These are phyloP conservation scores for Hephaestus fuliginosus DNA, from an alignment of 2,797 vertebrate genomes.

Conservation along the genomic window DNA sequence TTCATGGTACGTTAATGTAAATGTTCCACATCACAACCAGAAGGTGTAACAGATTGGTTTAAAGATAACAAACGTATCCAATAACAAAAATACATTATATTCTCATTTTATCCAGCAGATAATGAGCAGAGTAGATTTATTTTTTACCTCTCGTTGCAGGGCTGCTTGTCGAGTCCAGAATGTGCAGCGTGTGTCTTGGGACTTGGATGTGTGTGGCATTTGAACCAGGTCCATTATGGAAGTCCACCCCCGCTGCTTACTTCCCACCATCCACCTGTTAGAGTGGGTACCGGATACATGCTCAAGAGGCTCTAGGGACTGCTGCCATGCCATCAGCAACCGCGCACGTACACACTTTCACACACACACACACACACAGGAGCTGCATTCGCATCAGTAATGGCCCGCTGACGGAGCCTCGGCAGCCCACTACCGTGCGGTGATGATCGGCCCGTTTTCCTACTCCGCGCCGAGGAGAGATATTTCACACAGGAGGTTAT, in stretches of 20 bases:
- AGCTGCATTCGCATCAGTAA: conserved; percentile 63
- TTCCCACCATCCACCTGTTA: conserved; percentile 69
- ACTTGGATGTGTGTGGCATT: conserved; percentile 49
- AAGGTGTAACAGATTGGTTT: neutral
- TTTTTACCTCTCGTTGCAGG: conserved; percentile 14
- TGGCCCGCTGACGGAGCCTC: conserved; percentile 63
- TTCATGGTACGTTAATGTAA: neutral
- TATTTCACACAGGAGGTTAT: conserved; percentile 31
- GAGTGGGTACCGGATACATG: conserved; percentile 44
- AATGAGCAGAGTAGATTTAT: neutral
- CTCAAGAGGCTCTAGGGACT: conserved; percentile 54
- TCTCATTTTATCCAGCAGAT: neutral
- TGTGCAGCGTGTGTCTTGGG: conserved; percentile 18
- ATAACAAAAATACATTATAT: neutral
- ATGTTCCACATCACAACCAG: neutral
- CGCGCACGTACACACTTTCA: conserved; percentile 26
- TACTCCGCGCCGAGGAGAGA: conserved; percentile 19
- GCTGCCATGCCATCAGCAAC: conserved; percentile 48
- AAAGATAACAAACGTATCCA: neutral
- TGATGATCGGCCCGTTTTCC: conserved; percentile 51
- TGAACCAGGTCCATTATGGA: conserved; percentile 56
- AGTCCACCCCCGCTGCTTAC: conserved; percentile 40
- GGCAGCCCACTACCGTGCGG: conserved; percentile 38
- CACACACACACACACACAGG: conserved; percentile 13
- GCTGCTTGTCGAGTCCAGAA: conserved; percentile 7